phyloP scores from a whole-genome alignment of 2,888 invertebrate species.

The Xylocampa areola region DNA sequence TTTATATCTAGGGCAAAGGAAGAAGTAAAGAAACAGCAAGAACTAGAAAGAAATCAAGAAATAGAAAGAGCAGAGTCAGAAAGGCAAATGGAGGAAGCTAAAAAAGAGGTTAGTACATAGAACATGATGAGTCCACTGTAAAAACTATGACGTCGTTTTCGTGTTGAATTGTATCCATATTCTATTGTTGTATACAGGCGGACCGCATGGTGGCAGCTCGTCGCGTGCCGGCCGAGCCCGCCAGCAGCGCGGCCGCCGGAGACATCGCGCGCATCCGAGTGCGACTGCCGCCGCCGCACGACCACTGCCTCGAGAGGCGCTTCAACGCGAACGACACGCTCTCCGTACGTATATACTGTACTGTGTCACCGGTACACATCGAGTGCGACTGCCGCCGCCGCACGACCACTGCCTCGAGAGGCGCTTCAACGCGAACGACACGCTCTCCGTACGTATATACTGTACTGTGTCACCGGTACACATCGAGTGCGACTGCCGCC shows the following conservation, averaged over 20 bases:
- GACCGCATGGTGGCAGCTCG: constrained; percentile 90
- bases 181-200: constrained; percentile 70
- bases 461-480: too few species aligned
- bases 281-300: constrained; percentile 95
- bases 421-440: too few species aligned
- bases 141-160: too few species aligned
- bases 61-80: constrained; percentile 93
- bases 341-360: constrained; percentile 60
- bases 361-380: too few species aligned
- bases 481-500: too few species aligned
- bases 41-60: constrained; percentile 92
- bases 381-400: too few species aligned
- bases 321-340: constrained; percentile 89
- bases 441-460: too few species aligned
- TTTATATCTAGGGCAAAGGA: constrained; percentile 93
- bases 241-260: constrained; percentile 86
- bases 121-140: too few species aligned
- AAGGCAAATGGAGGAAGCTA: constrained; percentile 92
- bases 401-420: too few species aligned
- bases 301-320: constrained; percentile 93
- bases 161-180: neutral
- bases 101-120: constrained; percentile 91
- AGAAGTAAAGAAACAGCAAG: constrained; percentile 94
- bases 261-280: constrained; percentile 94
- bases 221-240: constrained; percentile 93